Evolutionary conservation across 2,888 invertebrate species (phyloP).

Genomic region (Caenorhabditis auriculariae): DNA sequence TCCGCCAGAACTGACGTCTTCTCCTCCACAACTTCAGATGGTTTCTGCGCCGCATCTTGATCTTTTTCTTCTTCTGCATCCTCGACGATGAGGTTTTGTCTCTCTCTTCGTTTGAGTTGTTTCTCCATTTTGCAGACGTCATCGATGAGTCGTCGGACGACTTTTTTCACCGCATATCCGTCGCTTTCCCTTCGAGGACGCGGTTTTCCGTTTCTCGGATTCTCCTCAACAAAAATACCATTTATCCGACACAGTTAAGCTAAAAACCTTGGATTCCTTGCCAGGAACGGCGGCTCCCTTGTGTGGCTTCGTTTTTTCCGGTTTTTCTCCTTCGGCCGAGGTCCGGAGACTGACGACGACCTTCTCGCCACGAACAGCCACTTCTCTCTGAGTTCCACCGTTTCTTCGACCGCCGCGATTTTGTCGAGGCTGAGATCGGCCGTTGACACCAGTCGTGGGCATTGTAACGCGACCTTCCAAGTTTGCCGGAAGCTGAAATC

Average conservation of each 20-base stretch:
- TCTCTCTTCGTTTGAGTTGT: background rate
- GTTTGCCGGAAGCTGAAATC: slow-evolving; percentile 14
- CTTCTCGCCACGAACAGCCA: too few species aligned
- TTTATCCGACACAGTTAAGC: background rate
- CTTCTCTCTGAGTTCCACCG: too few species aligned
- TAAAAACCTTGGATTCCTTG: too few species aligned
- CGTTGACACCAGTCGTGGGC: too few species aligned
- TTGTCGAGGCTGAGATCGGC: too few species aligned
- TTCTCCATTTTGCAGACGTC: slow-evolving; percentile 9
- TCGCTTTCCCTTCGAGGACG: slow-evolving; percentile 23
- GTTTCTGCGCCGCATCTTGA: background rate
- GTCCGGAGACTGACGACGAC: too few species aligned
- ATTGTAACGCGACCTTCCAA: slow-evolving; percentile 23
- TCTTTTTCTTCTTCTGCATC: slow-evolving; percentile 11
- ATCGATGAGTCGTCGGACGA: slow-evolving; percentile 22
- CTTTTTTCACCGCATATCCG: slow-evolving; percentile 24
- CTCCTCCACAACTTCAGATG: too few species aligned
- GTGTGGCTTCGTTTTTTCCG: background rate
- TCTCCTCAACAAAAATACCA: background rate
- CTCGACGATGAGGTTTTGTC: background rate
- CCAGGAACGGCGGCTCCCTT: too few species aligned
- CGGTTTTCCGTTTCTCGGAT: slow-evolving; percentile 12
- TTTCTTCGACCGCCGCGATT: too few species aligned
- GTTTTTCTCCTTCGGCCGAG: slow-evolving; percentile 1
- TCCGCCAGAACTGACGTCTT: too few species aligned